Conservation (phyloP, 2,888 invertebrate genomes). For the Dolichopus griseipennis region DNA sequence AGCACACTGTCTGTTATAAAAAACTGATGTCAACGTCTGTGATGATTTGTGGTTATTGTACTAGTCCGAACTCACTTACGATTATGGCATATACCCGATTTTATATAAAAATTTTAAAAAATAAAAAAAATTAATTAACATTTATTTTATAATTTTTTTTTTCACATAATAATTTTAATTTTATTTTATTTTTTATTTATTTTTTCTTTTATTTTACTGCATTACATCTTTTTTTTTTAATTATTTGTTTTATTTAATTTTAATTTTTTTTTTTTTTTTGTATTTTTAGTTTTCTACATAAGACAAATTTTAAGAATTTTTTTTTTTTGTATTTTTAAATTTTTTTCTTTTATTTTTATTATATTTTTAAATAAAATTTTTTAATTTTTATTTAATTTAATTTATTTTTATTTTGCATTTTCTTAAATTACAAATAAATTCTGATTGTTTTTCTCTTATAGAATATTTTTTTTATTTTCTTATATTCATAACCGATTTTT, state of each 20-base stretch:
- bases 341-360: slow-evolving; percentile 18
- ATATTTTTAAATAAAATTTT: slow-evolving; percentile 19
- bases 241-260: slow-evolving; percentile 11
- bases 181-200: not conserved
- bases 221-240: slow-evolving; percentile 14
- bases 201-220: not conserved
- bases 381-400: slow-evolving; percentile 15
- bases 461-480: not conserved
- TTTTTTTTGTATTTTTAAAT: slow-evolving; percentile 10
- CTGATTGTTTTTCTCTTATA: not conserved
- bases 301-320: not conserved
- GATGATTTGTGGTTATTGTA: no score
- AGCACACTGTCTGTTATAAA: no score
- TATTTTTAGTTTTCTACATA: not conserved
- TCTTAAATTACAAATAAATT: slow-evolving; percentile 6
- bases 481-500: not conserved
- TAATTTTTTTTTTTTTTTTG: slow-evolving; percentile 16
- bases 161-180: slow-evolving; percentile 9
- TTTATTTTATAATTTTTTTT: slow-evolving; percentile 15
- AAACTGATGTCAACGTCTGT: no score
- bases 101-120: no score
- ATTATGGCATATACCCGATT: no score
- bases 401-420: not conserved
- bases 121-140: not conserved
- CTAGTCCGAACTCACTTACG: no score